phyloP scores from a whole-genome alignment of 2,113 vertebrate genomes.

The Podilymbus podiceps region DNA sequence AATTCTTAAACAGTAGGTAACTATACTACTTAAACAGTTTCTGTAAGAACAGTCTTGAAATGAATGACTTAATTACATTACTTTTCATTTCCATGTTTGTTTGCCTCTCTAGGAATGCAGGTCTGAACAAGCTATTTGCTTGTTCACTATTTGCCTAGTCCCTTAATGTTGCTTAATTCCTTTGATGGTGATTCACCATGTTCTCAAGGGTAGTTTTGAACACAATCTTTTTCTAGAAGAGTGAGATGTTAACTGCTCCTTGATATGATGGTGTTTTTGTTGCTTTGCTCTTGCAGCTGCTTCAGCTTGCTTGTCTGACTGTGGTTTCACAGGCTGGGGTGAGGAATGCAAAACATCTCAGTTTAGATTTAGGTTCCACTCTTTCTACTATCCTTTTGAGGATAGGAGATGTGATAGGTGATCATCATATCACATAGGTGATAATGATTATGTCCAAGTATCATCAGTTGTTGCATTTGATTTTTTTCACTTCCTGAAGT shows the following conservation, averaged over 20 bases:
- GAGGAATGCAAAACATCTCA: not conserved
- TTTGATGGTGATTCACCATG: not conserved
- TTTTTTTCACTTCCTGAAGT: not conserved
- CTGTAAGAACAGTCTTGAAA: not conserved
- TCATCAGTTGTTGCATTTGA: not conserved
- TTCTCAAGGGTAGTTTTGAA: not conserved
- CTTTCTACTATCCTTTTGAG: not conserved
- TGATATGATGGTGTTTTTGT: not conserved
- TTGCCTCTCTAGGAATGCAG: not conserved
- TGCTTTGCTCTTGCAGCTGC: not conserved
- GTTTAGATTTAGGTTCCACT: not conserved
- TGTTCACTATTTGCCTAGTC: not conserved
- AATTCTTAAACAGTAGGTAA: not conserved
- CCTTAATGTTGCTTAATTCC: not conserved
- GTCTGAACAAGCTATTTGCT: not conserved
- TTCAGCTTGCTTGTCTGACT: not conserved
- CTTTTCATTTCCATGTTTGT: not conserved
- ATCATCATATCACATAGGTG: not conserved
- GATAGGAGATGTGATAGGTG: not conserved
- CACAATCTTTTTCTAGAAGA: not conserved
- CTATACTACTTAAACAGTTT: not conserved
- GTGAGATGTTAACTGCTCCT: not conserved
- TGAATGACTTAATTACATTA: not conserved
- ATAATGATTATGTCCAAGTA: not conserved
- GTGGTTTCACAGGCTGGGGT: not conserved